phyloP scores from a whole-genome alignment of 2,113 vertebrate species.

The Hucho hucho region DNA sequence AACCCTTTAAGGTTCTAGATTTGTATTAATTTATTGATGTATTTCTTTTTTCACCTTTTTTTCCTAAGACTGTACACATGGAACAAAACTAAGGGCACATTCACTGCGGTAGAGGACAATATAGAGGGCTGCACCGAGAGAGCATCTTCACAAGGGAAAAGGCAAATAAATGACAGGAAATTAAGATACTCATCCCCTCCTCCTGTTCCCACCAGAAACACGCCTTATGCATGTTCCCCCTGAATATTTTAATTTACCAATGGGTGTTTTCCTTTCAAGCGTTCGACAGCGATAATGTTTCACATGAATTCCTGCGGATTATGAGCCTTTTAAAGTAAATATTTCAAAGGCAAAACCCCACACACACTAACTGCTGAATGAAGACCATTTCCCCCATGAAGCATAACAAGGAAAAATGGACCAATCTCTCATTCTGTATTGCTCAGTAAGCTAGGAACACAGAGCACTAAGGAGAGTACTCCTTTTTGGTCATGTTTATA shows the following conservation, averaged over 20 bases:
- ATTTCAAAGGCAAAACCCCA: constrained; percentile 19
- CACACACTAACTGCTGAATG: background rate
- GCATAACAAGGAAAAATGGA: background rate
- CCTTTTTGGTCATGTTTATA: background rate
- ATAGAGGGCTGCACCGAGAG: constrained; percentile 16
- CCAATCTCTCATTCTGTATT: background rate
- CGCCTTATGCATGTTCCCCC: constrained; percentile 36
- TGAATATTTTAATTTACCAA: constrained; percentile 51
- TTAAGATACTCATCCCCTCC: constrained; percentile 29
- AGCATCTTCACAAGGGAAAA: constrained; percentile 23
- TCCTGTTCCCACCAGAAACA: constrained; percentile 19
- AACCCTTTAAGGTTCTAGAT: no score
- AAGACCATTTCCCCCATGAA: background rate
- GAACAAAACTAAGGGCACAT: constrained; percentile 3
- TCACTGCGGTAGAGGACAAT: constrained; percentile 45
- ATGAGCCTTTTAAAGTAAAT: constrained; percentile 19
- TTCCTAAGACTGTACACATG: no score
- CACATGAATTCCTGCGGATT: constrained; percentile 29
- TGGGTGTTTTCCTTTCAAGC: constrained; percentile 45
- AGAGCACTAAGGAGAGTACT: no score
- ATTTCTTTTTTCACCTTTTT: no score
- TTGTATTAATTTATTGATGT: no score
- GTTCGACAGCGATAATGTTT: constrained; percentile 26
- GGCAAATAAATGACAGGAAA: constrained; percentile 37
- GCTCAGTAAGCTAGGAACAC: no score